Conservation (phyloP, 2,113 vertebrate species). For the Mus pahari region DNA sequence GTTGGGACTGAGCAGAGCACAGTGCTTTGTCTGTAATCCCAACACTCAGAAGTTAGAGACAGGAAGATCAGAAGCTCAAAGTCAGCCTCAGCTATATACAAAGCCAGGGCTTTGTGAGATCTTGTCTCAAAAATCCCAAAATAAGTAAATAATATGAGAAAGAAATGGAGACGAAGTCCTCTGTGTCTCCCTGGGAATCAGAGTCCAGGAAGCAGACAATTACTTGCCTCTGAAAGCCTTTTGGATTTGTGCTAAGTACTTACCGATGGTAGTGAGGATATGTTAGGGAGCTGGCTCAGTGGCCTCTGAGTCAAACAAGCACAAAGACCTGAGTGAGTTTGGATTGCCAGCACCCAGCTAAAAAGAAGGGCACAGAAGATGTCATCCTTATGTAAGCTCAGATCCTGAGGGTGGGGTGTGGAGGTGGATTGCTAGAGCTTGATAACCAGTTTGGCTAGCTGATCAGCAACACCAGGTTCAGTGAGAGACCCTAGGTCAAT, state of each 20-base stretch:
- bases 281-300: not conserved
- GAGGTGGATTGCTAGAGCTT: not conserved
- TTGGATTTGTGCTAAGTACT: conserved; percentile 27
- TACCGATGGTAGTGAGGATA: not conserved
- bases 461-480: not conserved
- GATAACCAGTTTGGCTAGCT: not conserved
- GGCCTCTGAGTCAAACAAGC: not conserved
- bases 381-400: not conserved
- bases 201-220: not conserved
- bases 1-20: not conserved
- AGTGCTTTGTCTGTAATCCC: not conserved
- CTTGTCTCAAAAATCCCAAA: not conserved
- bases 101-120: not conserved
- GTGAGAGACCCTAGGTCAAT: not conserved
- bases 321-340: not conserved
- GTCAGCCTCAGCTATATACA: not conserved
- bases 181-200: not conserved
- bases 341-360: not conserved
- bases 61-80: not conserved
- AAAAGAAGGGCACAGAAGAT: not conserved
- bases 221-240: not conserved
- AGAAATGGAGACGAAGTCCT: not conserved
- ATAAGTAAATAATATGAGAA: not conserved
- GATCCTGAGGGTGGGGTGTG: not conserved
- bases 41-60: not conserved